A percentile compares a stretch with the other conserved stretches of the same genome.
phyloP scores from a whole-genome alignment of 2,888 invertebrate genomes.

The Pollenia griseotomentosa region DNA sequence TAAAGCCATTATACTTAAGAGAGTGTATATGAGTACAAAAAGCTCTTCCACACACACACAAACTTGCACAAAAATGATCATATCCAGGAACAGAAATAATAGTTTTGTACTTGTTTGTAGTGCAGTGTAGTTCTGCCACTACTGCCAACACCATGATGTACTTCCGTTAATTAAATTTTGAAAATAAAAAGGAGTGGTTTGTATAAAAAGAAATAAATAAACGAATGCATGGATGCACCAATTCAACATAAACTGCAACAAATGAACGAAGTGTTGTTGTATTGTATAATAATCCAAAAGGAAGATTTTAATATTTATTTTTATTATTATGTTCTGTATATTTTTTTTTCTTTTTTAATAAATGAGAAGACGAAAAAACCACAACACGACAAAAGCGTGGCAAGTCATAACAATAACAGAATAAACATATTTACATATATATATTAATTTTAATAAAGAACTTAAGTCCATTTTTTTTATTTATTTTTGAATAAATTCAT shows the following conservation, averaged over 20 bases:
- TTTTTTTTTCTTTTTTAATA: not conserved
- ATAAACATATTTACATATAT: not conserved
- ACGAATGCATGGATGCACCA: slow-evolving; percentile 39
- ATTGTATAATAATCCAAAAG: slow-evolving; percentile 36
- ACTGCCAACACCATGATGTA: slow-evolving; percentile 61
- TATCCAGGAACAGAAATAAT: not conserved
- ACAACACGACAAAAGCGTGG: slow-evolving; percentile 39
- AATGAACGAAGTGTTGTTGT: slow-evolving; percentile 46
- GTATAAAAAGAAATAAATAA: slow-evolving; percentile 47
- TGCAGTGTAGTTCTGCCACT: slow-evolving; percentile 19
- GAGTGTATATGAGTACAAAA: slow-evolving; percentile 33
- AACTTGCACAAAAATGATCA: slow-evolving; percentile 1
- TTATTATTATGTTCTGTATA: slow-evolving; percentile 12
- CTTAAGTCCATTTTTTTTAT: not conserved
- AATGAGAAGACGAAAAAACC: not conserved
- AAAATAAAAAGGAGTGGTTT: slow-evolving; percentile 67
- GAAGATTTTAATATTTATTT: slow-evolving; percentile 51
- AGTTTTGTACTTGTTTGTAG: slow-evolving; percentile 20
- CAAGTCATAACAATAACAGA: slow-evolving; percentile 21
- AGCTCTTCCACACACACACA: slow-evolving; percentile 23
- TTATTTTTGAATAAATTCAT: not conserved
- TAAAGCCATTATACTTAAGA: slow-evolving; percentile 67
- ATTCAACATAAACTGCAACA: slow-evolving; percentile 57
- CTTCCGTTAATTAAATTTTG: slow-evolving; percentile 72
- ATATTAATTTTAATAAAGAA: slow-evolving; percentile 5